A percentile compares a stretch with the other conserved stretches of the same genome.
Conservation (phyloP, 2,797 vertebrate species). For the Hypotaenidia okinawae region DNA sequence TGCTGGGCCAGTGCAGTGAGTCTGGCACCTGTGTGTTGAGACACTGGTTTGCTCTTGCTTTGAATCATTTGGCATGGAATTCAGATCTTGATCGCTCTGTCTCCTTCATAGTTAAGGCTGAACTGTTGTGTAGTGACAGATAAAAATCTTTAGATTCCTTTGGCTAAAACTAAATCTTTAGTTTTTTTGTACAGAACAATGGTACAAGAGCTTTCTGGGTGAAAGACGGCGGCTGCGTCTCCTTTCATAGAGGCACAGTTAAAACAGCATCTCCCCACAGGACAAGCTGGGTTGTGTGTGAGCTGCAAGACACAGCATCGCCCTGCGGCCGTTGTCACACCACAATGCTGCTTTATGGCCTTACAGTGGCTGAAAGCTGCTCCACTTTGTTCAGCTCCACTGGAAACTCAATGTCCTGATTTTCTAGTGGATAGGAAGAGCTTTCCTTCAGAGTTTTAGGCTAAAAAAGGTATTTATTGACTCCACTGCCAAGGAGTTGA, state of each 20-base stretch:
- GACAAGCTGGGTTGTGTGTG: not conserved
- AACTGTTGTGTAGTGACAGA: not conserved
- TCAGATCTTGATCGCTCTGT: not conserved
- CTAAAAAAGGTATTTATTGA: not conserved
- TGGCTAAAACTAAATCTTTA: too few species aligned
- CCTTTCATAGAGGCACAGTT: not conserved
- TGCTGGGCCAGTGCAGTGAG: not conserved
- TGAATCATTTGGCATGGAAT: accelerated
- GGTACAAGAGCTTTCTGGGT: not conserved
- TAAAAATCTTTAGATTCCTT: not conserved
- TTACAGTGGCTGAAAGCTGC: not conserved
- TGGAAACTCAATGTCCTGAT: not conserved
- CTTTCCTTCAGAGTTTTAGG: not conserved
- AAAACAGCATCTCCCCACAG: not conserved
- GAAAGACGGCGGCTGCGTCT: not conserved
- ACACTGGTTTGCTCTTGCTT: not conserved
- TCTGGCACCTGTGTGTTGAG: not conserved
- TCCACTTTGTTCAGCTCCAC: not conserved
- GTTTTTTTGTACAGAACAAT: not conserved
- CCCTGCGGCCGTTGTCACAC: not conserved
- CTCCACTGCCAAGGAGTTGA: not conserved
- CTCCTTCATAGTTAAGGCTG: not conserved
- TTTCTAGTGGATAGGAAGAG: not conserved
- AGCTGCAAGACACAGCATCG: not conserved
- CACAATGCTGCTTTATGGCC: not conserved